These are phyloP conservation scores for Micrasema minimum DNA, from an alignment of 1,140 invertebrate genomes.

Conservation along the genomic window DNA sequence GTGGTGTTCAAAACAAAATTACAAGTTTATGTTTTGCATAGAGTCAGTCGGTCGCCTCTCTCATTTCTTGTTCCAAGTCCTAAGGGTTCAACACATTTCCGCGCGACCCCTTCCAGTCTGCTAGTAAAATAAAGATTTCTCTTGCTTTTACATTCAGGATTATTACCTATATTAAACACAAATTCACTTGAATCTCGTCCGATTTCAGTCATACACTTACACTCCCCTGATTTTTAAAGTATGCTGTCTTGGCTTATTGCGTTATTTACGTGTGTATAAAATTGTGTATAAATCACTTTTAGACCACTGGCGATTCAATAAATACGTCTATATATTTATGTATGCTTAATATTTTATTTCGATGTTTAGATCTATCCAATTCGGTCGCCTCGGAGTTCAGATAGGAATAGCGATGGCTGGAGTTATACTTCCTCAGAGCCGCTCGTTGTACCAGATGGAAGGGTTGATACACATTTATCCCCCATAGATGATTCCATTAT, in stretches of 20 bases:
- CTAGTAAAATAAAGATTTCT: neutral
- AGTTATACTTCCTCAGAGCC: slow-evolving; percentile 56
- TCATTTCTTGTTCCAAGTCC: slow-evolving; percentile 16
- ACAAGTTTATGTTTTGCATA: slow-evolving; percentile 6
- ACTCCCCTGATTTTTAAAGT: too few species aligned
- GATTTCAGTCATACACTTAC: too few species aligned
- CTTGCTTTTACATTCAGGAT: neutral
- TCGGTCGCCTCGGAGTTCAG: slow-evolving; percentile 65
- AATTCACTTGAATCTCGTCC: too few species aligned
- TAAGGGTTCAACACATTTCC: slow-evolving; percentile 2
- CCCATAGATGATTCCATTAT: slow-evolving; percentile 1
- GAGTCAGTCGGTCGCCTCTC: slow-evolving; percentile 10
- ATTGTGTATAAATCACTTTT: neutral
- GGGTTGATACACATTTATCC: neutral
- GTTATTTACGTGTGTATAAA: neutral
- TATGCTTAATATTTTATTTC: neutral
- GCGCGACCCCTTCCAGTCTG: neutral
- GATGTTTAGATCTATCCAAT: slow-evolving; percentile 61
- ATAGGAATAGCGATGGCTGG: slow-evolving; percentile 62
- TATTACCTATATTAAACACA: too few species aligned
- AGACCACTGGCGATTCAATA: too few species aligned
- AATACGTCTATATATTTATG: neutral
- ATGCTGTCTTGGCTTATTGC: neutral
- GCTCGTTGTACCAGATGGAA: neutral
- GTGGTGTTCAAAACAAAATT: neutral